Evolutionary conservation across 2,888 invertebrate genomes (phyloP).

Genomic region (Ligdia adustata): DNA sequence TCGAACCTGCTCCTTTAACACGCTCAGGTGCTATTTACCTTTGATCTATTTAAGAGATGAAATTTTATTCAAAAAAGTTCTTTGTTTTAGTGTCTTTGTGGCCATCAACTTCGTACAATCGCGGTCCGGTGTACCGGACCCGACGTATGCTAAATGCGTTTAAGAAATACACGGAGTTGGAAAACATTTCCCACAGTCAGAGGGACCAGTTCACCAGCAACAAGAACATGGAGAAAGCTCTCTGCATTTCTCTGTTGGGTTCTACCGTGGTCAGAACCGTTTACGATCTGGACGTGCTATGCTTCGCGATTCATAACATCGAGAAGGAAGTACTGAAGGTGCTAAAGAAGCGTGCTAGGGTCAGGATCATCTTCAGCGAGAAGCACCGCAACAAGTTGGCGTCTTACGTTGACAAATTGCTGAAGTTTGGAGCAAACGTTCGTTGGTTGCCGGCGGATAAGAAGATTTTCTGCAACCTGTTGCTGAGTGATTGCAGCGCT

Average conservation of each 20-base stretch:
- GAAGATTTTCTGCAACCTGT: background rate
- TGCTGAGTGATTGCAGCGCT: background rate
- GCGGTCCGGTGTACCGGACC: no score
- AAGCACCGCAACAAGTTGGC: background rate
- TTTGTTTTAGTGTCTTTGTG: no score
- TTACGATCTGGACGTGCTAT: background rate
- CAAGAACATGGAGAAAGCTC: background rate
- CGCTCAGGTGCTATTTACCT: no score
- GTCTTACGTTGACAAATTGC: background rate
- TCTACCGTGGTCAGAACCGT: background rate
- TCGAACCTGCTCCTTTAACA: no score
- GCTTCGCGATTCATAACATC: background rate
- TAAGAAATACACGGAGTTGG: no score
- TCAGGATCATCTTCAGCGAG: no score
- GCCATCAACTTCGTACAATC: no score
- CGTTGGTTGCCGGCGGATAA: background rate
- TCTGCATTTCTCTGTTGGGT: background rate
- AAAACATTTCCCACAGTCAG: no score
- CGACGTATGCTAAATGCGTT: no score
- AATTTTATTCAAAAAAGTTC: no score
- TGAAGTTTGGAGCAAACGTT: background rate
- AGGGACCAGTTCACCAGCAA: no score
- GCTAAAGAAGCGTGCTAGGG: background rate
- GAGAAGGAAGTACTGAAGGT: background rate
- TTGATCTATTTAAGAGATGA: no score